These are phyloP conservation scores for Drosophila kurseongensis DNA, from an alignment of 1,140 invertebrate species.

Conservation along the genomic window DNA sequence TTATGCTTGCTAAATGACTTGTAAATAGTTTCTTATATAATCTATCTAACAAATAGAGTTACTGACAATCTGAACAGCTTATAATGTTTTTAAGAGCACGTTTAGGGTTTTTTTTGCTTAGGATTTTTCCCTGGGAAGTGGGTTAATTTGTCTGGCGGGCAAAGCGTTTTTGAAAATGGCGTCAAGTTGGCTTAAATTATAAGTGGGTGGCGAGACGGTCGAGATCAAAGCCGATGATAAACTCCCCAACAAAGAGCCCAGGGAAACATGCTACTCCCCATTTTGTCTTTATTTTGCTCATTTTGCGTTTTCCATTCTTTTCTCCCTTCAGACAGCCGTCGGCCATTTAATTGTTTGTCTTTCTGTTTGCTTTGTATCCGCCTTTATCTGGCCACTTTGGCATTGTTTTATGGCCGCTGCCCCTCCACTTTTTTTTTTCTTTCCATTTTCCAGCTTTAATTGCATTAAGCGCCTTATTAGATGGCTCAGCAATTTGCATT, in stretches of 20 bases:
- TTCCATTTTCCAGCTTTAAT: slow-evolving; percentile 36
- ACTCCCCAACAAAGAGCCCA: slow-evolving; percentile 8
- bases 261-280: slow-evolving; percentile 24
- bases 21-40: too few species aligned
- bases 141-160: slow-evolving; percentile 1
- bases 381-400: slow-evolving; percentile 70
- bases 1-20: not conserved
- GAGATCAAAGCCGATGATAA: slow-evolving; percentile 28
- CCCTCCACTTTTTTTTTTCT: not conserved
- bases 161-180: slow-evolving; percentile 11
- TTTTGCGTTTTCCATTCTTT: slow-evolving; percentile 51
- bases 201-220: slow-evolving; percentile 1
- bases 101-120: too few species aligned
- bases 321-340: slow-evolving; percentile 34
- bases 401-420: slow-evolving; percentile 65
- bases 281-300: slow-evolving; percentile 55
- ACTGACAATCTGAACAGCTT: too few species aligned
- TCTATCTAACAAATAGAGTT: too few species aligned
- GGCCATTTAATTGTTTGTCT: slow-evolving; percentile 72
- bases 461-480: slow-evolving; percentile 74
- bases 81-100: too few species aligned
- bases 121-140: not conserved
- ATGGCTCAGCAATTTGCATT: slow-evolving; percentile 69
- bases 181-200: slow-evolving; percentile 14
- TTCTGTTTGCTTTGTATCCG: slow-evolving; percentile 50